phyloP scores from a whole-genome alignment of 37 sponge, comb jelly and placozoan species.

The Ephydatia muelleri region DNA sequence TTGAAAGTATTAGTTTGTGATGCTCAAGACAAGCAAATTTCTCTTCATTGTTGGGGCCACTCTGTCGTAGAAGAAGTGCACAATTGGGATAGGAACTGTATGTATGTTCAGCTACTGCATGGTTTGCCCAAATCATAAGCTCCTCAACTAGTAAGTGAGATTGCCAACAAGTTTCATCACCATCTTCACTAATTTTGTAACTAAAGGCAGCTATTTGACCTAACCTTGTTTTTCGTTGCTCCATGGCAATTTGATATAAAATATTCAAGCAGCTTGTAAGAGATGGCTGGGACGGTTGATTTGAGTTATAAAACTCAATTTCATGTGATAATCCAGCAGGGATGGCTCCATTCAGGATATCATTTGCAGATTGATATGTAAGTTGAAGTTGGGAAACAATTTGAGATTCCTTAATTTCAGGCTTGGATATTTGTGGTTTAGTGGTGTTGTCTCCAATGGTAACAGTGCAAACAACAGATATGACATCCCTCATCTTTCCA shows the following conservation, averaged over 20 bases:
- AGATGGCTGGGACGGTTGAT: background rate
- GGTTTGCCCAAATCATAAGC: constrained; percentile 79
- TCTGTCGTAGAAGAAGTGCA: constrained; percentile 49
- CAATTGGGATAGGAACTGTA: background rate
- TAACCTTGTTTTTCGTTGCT: constrained; percentile 23
- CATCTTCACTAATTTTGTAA: constrained; percentile 27
- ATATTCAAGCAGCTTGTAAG: constrained; percentile 22
- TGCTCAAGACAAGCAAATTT: background rate
- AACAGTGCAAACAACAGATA: constrained; percentile 23
- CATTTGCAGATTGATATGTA: constrained; percentile 54
- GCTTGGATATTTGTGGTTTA: background rate
- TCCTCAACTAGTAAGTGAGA: constrained; percentile 58
- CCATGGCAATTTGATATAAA: constrained; percentile 35
- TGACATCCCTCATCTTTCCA: constrained; percentile 13
- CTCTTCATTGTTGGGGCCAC: constrained; percentile 22
- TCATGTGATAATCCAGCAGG: background rate
- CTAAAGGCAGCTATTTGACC: constrained; percentile 9
- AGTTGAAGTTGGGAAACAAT: constrained; percentile 39
- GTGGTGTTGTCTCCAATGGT: background rate
- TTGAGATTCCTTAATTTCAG: constrained; percentile 17
- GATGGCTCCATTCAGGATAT: constrained; percentile 11
- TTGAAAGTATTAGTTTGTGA: background rate
- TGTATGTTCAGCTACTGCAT: constrained; percentile 29
- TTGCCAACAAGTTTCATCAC: constrained; percentile 20
- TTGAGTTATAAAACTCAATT: background rate